A percentile compares a stretch with the other conserved stretches of the same genome.
These are phyloP conservation scores for Florisuga fusca DNA, from an alignment of 2,797 vertebrate species.

Conservation along the genomic window DNA sequence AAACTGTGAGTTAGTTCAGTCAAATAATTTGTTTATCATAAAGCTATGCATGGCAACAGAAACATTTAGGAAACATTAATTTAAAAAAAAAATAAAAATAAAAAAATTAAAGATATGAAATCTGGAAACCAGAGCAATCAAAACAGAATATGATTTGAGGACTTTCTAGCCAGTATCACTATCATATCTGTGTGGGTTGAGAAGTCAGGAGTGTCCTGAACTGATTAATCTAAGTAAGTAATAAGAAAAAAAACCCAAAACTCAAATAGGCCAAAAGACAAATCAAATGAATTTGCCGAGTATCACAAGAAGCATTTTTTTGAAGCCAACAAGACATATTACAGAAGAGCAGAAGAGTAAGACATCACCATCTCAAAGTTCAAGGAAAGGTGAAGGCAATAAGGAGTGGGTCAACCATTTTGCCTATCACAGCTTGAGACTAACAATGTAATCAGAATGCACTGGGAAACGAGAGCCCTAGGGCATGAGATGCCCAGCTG, in stretches of 20 bases:
- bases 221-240: background rate
- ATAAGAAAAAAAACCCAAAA: background rate
- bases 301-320: background rate
- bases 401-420: background rate
- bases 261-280: background rate
- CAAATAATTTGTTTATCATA: background rate
- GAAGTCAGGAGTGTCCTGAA: fast-evolving
- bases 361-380: background rate
- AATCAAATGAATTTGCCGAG: background rate
- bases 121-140: background rate
- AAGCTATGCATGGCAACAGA: background rate
- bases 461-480: background rate
- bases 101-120: background rate
- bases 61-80: background rate
- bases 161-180: background rate
- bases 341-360: background rate
- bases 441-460: background rate
- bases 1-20: background rate
- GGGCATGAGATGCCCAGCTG: background rate
- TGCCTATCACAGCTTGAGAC: background rate
- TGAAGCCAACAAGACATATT: background rate
- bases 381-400: background rate
- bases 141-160: background rate
- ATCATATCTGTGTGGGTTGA: fast-evolving
- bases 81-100: background rate